These are phyloP conservation scores for Hymenopus coronatus DNA, from an alignment of 2,888 invertebrate species.

Conservation along the genomic window DNA sequence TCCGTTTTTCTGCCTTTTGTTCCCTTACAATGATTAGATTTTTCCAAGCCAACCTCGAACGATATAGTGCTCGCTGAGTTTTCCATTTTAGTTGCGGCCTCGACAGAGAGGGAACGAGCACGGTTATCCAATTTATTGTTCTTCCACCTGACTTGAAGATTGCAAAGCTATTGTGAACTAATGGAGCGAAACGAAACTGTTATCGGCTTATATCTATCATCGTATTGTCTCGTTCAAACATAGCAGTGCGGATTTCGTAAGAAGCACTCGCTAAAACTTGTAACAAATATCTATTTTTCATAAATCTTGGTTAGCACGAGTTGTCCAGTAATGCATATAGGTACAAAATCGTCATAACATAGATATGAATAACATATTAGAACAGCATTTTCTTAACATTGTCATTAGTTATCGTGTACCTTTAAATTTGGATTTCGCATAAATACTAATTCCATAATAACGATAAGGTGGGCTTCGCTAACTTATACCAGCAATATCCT, in stretches of 20 bases:
- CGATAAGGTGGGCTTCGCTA: too few relatives aligned
- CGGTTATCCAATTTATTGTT: conserved; percentile 7
- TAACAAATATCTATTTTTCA: too few relatives aligned
- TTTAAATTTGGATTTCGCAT: too few relatives aligned
- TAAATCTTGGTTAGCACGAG: too few relatives aligned
- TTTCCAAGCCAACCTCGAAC: background rate
- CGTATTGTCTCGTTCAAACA: background rate
- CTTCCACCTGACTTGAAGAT: background rate
- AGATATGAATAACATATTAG: too few relatives aligned
- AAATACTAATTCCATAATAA: too few relatives aligned
- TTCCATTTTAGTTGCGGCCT: background rate
- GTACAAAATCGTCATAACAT: too few relatives aligned
- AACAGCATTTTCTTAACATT: too few relatives aligned
- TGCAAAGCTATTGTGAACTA: background rate
- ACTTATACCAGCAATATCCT: too few relatives aligned
- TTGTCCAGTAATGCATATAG: too few relatives aligned
- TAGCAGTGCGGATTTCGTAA: background rate
- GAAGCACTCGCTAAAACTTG: too few relatives aligned
- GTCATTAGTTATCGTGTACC: too few relatives aligned
- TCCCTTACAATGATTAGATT: background rate
- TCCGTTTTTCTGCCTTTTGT: background rate
- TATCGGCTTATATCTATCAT: background rate
- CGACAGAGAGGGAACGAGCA: background rate
- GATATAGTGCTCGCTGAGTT: background rate
- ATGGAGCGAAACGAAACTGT: background rate